These are phyloP conservation scores for Medauroidea extradentata DNA, from an alignment of 1,140 invertebrate species.

Conservation along the genomic window DNA sequence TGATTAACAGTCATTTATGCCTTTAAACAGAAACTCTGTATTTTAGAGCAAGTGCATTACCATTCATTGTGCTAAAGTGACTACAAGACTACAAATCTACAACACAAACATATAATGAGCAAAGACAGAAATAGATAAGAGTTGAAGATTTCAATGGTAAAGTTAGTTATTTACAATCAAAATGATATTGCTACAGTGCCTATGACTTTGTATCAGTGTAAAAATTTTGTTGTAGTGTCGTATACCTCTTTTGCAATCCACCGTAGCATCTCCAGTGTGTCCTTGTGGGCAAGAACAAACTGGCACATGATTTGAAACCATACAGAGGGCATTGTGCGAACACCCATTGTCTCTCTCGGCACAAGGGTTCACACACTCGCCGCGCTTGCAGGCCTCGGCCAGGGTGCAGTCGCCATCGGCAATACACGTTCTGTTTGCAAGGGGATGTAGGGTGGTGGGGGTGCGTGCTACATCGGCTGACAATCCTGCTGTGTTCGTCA, in stretches of 20 bases:
- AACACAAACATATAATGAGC: background rate
- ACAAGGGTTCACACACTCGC: constrained; percentile 78
- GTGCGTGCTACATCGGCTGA: too few relatives aligned
- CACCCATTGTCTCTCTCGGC: constrained; percentile 34
- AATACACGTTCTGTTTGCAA: constrained; percentile 51
- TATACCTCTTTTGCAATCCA: constrained; percentile 3
- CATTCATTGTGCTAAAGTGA: background rate
- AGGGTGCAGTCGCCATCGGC: constrained; percentile 80
- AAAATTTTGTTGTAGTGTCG: background rate
- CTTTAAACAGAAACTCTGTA: too few relatives aligned
- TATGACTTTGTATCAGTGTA: background rate
- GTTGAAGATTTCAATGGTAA: background rate
- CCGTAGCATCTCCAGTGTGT: constrained; percentile 60
- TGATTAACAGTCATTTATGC: too few relatives aligned
- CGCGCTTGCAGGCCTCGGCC: constrained; percentile 71
- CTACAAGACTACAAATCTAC: background rate
- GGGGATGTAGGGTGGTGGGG: background rate
- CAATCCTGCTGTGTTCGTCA: too few relatives aligned
- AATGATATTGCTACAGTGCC: background rate
- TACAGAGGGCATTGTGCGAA: constrained; percentile 50
- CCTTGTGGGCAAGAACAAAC: constrained; percentile 63
- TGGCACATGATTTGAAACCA: constrained; percentile 65
- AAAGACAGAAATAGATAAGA: background rate
- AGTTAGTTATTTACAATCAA: background rate
- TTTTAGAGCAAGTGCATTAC: background rate